A percentile compares a stretch with the other conserved stretches of the same genome.
Conservation (phyloP, 1,140 invertebrate species). For the Solenopsis invicta region DNA sequence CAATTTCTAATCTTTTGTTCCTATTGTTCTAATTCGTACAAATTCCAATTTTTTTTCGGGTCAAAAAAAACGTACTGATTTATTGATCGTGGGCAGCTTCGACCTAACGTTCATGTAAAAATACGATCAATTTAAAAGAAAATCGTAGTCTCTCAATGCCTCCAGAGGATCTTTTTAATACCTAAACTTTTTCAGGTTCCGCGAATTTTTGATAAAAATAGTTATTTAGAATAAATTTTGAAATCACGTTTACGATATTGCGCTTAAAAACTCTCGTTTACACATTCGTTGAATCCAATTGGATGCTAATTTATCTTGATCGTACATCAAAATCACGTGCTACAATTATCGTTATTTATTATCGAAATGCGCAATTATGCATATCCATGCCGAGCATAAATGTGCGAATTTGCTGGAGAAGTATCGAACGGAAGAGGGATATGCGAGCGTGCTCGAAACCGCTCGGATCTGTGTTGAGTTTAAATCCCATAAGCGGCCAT, state of each 20-base stretch:
- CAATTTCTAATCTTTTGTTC: not conserved
- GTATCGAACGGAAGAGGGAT: slow-evolving; percentile 48
- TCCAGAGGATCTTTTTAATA: not conserved
- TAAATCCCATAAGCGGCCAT: slow-evolving; percentile 83
- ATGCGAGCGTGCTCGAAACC: slow-evolving; percentile 25
- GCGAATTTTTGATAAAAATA: not conserved
- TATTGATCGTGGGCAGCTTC: not conserved
- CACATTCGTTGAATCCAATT: slow-evolving; percentile 1
- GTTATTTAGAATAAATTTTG: not conserved
- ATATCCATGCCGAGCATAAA: slow-evolving; percentile 21
- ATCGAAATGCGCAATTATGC: slow-evolving; percentile 33
- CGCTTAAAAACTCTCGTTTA: not conserved
- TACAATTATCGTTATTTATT: slow-evolving; percentile 51
- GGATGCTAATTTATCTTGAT: not conserved
- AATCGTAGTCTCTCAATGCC: not conserved
- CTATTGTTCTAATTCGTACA: not conserved
- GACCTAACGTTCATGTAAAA: not conserved
- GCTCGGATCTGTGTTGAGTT: slow-evolving; percentile 84
- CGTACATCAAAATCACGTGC: not conserved
- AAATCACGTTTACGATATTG: not conserved
- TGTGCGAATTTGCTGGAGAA: slow-evolving; percentile 57
- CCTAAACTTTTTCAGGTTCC: not conserved
- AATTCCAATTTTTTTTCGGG: not conserved
- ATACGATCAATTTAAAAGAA: not conserved
- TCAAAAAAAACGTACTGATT: not conserved